Conservation (phyloP, 2,113 vertebrate genomes). For the Oryctolagus cuniculus region mOryCun1.1 NC_091433.1:23935001-23935500, state of each 20-base stretch:
- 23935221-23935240: conserved; percentile 59
- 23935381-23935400: not conserved
- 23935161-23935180: not conserved
- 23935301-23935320: conserved; percentile 29
- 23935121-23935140: conserved; percentile 22
- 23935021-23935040: not conserved
- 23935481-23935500: not conserved
- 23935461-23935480: not conserved
- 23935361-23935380: not conserved
- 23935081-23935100: not conserved
- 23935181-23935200: not conserved
- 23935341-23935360: not conserved
- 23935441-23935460: not conserved
- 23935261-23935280: conserved; percentile 46
- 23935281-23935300: not conserved
- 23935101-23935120: not conserved
- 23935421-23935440: not conserved
- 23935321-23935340: conserved; percentile 14
- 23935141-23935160: not conserved
- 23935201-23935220: conserved; percentile 9
- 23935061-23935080: conserved; percentile 37
- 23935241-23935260: conserved; percentile 23
- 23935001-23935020: not conserved
- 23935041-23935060: conserved; percentile 25
- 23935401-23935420: not conserved